Evolutionary conservation across 2,113 vertebrate species (phyloP), one percentile per base, ranked within the genome.

Genomic region (Chitala chitala): DNA sequence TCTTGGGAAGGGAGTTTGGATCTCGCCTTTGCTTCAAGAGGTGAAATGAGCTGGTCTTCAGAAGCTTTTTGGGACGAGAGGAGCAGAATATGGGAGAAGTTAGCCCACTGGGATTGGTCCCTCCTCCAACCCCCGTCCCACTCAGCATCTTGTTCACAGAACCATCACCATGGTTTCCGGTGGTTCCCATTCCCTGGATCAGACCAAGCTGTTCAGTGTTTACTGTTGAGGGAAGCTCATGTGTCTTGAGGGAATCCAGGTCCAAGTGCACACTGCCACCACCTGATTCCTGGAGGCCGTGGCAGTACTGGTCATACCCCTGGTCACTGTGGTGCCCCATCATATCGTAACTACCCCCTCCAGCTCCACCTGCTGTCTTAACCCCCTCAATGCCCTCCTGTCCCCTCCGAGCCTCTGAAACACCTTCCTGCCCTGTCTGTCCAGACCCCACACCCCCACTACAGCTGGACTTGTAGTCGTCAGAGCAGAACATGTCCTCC

Each of bases 401-500:
- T 26, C 42, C 75, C 81, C 51, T 78, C 76, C 78, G 84, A 83
- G 42, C 83, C 84, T 0, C 71, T 78, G 78, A 85, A 79, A 90
- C 84, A 50, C 85, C 86, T 54, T 85, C 90, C 72, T 59, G 90
- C 42, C 76, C 90, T 13, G 26, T 53, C 78, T 51, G 88, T 90
- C 84, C 17, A 90, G 90, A 0, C 86, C 82, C 31, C 91, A 93
- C 94, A 0, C 89, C 90, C 22, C 92, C 94, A 0, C 83, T 74
- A 0, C 88, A 93, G 65, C 92, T 92, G 0, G 93, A 80, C 78
- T 97, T 97, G 50, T 93, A 97, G 24, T 97, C 94, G 0, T 96
- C 95, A 0, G 90, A 83, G 0, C 95, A 95, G 20, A 98, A 98
- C 95, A 98, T 98, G 86, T 98, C 95, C 72, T 97, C 95, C 95